Base-by-base conservation (phyloP, 37 sponge, comb jelly and placozoan genomes). In the Aphrocallistes beatrix region DNA sequence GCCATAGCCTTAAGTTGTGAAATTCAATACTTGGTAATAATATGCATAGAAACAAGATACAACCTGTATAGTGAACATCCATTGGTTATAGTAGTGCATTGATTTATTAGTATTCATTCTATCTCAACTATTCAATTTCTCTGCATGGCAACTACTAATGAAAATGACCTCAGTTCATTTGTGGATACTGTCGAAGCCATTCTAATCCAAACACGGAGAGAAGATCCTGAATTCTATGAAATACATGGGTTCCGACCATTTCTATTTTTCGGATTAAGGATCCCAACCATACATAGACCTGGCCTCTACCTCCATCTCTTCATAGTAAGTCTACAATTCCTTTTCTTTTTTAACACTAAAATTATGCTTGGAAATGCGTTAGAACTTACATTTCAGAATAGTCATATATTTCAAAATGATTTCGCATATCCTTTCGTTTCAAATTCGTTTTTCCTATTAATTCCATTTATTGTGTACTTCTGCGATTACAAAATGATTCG, bases 391-490 rank as follows among this genome's bases (percentile, higher is more conserved):
- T 60, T 60, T 30, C 8, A 60, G 3, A n/a, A n/a, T n/a, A n/a
- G n/a, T n/a, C n/a, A 13, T 3, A 30, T 60, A 19, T 60, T 60
- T 60, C 8, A 60, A 60, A 60, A 60, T 28, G 75, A 60, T 60
- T 60, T 60, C 75, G 25, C 75, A 32, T 32, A 3, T 32, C 75
- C 75, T 32, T 30, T 60, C 75, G 28, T 60, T 60, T 60, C 75
- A 25, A 25, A 19, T 60, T 19, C n/a, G 8, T 60, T 30, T 6
- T 60, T 25, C 34, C 75, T 60, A 13, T 6, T 60, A 8, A 60
- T 60, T 60, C 75, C 75, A 28, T 60, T 60, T 60, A 60, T 60
- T 30, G 75, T 60, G n/a, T 60, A 60, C n/a, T 60, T 60, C 75
- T 60, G 75, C n/a, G 75, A 60, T 60, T 30, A 30, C 34, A 19